phyloP scores from a whole-genome alignment of 2,113 vertebrate genomes.

The Oreochromis spilurus region DNA sequence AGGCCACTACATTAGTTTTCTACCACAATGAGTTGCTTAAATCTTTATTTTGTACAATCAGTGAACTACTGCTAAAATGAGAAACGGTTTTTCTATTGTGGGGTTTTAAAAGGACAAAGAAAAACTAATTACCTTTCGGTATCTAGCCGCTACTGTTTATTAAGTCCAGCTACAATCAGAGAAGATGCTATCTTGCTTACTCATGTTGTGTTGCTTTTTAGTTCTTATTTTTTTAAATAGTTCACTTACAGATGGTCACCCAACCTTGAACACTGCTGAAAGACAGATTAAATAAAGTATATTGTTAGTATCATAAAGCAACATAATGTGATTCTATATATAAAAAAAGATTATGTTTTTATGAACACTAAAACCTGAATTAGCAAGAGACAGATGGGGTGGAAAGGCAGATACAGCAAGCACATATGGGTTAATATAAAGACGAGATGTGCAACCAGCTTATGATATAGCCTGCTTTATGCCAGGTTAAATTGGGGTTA shows the following conservation, averaged over 20 bases:
- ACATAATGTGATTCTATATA: background rate
- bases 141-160: background rate
- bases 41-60: background rate
- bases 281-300: background rate
- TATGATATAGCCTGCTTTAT: background rate
- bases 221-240: background rate
- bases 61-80: background rate
- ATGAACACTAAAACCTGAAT: background rate
- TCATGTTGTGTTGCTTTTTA: background rate
- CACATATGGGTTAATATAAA: background rate
- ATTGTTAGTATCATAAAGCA: background rate
- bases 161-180: background rate
- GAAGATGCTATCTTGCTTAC: background rate
- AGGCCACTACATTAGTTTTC: background rate
- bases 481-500: slow-evolving; percentile 8
- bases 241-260: background rate
- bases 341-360: background rate
- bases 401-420: background rate
- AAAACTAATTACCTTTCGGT: background rate
- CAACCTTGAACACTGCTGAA: background rate
- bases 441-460: background rate
- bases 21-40: background rate
- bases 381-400: background rate
- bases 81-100: background rate
- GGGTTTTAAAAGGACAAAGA: background rate